Conservation (phyloP, 2,113 vertebrate genomes). For the Penelope pileata region DNA sequence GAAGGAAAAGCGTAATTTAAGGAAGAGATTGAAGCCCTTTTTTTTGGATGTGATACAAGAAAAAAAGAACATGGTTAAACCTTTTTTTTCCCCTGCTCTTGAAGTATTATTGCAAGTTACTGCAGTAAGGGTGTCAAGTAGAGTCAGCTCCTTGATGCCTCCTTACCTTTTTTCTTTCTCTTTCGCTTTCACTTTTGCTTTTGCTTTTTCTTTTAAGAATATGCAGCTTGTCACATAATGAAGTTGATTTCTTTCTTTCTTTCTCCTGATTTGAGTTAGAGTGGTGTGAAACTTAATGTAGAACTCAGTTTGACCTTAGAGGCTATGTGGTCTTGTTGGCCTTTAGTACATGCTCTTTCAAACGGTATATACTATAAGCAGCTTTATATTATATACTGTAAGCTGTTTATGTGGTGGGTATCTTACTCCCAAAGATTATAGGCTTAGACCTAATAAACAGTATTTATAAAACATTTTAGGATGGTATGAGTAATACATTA, state of each 20-base stretch:
- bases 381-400: background rate
- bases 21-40: background rate
- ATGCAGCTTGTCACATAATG: background rate
- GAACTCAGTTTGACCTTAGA: background rate
- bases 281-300: background rate
- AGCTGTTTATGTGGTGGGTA: background rate
- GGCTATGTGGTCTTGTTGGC: background rate
- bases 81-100: background rate
- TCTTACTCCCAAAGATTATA: slow-evolving; percentile 27
- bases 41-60: background rate
- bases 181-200: too few relatives aligned
- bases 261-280: background rate
- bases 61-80: slow-evolving; percentile 34
- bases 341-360: background rate
- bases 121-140: slow-evolving; percentile 42
- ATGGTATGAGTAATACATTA: background rate
- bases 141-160: slow-evolving; percentile 24
- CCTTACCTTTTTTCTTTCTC: slow-evolving; percentile 21
- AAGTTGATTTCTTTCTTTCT: background rate
- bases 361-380: background rate
- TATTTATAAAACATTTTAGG: slow-evolving; percentile 4
- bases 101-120: slow-evolving; percentile 27
- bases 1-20: background rate
- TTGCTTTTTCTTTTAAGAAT: background rate
- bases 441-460: slow-evolving; percentile 13